Evolutionary conservation across 2,797 vertebrate genomes (phyloP), one percentile per base, ranked within the genome.

Genomic region (Eulemur mongoz): DNA sequence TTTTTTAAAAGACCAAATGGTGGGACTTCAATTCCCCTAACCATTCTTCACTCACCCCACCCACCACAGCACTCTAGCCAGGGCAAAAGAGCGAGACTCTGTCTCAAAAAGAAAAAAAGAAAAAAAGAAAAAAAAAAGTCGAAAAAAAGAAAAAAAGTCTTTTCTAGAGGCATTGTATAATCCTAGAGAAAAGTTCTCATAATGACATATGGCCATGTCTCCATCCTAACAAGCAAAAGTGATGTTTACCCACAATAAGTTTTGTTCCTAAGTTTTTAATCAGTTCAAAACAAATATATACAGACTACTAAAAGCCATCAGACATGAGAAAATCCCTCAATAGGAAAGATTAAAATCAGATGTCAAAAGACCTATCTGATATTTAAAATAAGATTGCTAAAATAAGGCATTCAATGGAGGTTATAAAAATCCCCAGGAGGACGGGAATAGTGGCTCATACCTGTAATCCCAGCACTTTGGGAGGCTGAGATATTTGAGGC

Each of bases 301-400:
- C 23, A 90, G 45, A 78, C 17, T 35, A 70, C 11, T 43, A 61
- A 84, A 30, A 57, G 52, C 61, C 63, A 91, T 35, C 14, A 67
- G 4, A 85, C 17, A 79, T 80, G 70, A 79, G 43, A 54, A 79
- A 90, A 78, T 84, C 27, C 45, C 63, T 38, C 48, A 50, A 52
- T 12, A 61, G 61, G 20, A 80, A 80, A 80, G 40, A 87, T 40
- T 94, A 94, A 73, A 89, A 83, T 32, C 30, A 23, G 18, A 69
- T 61, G 50, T 79, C 43, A 61, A 70, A 94, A 85, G n/a, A 94
- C 15, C 43, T 52, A 70, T 79, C 32, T 90, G 40, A 61, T 94
- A 78, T 83, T 89, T 94, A 78, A 94, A 83, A 84, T 52, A 63
- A 89, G 18, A 54, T 75, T 82, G 59, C 32, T 83, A 50, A 83